These are phyloP conservation scores for Lithophane leautieri DNA, from an alignment of 2,888 invertebrate species.

Conservation along the genomic window DNA sequence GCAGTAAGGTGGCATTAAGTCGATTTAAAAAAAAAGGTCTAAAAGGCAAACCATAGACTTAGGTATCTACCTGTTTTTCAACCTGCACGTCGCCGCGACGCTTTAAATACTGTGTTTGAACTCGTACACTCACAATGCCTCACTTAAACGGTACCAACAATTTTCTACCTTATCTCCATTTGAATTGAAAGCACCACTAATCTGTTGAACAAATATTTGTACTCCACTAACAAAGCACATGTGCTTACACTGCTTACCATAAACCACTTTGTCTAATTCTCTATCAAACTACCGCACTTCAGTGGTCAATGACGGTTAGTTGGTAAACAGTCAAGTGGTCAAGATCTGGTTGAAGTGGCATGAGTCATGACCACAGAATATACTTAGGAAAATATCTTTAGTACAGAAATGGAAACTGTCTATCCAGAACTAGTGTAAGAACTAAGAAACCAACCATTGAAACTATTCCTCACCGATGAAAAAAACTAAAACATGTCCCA, in stretches of 20 bases:
- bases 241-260: neutral
- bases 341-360: slow-evolving; percentile 11
- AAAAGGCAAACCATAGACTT: neutral
- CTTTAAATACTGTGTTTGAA: slow-evolving; percentile 12
- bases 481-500: neutral
- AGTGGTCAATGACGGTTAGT: slow-evolving; percentile 46
- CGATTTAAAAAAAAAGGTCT: neutral
- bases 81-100: neutral
- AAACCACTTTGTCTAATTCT: slow-evolving; percentile 31
- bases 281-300: slow-evolving; percentile 30
- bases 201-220: slow-evolving; percentile 39
- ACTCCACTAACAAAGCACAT: slow-evolving; percentile 15
- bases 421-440: neutral
- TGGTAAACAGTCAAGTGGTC: slow-evolving; percentile 24
- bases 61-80: no score
- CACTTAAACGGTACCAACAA: slow-evolving; percentile 29
- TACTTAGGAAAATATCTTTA: neutral
- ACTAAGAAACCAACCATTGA: neutral
- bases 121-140: neutral
- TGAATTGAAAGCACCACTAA: slow-evolving; percentile 25
- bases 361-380: slow-evolving; percentile 11
- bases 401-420: neutral
- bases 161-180: neutral
- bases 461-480: neutral
- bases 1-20: no score